Percentiles rank a stretch among this genome's conserved stretches.
phyloP scores from a whole-genome alignment of 2,797 vertebrate genomes.

The Urocyon cinereoargenteus region DNA sequence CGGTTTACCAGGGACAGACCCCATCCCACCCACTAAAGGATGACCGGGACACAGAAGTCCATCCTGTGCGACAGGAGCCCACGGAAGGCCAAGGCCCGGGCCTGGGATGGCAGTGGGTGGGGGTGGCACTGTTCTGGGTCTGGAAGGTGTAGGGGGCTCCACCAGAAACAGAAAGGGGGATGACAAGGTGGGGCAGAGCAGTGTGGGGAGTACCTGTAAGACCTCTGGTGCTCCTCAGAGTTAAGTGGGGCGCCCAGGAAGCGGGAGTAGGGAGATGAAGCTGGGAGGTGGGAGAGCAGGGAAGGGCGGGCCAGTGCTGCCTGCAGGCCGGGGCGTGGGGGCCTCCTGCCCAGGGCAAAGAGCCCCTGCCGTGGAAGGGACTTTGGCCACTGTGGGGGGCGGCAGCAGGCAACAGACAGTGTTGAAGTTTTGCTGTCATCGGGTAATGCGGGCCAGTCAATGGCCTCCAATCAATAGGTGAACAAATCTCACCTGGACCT shows the following conservation, averaged over 20 bases:
- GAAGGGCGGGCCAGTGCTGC: background rate
- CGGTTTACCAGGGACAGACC: background rate
- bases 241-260: background rate
- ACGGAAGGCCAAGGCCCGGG: background rate
- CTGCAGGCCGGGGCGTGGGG: background rate
- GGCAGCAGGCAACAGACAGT: background rate
- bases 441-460: background rate
- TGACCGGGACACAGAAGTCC: fast-evolving
- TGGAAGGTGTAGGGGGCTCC: background rate
- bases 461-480: background rate
- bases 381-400: background rate
- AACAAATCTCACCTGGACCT: background rate
- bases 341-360: background rate
- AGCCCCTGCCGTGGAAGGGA: background rate
- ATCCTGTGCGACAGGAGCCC: background rate
- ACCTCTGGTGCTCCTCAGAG: background rate
- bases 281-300: background rate
- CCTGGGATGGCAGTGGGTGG: background rate
- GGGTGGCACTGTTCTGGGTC: background rate
- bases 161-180: background rate
- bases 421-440: background rate
- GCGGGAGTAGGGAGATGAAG: background rate
- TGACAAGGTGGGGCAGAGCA: too few relatives aligned
- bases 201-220: fast-evolving
- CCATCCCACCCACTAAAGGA: background rate